Base-by-base conservation (phyloP, 1,140 invertebrate species). In the Latrodectus geometricus region DNA sequence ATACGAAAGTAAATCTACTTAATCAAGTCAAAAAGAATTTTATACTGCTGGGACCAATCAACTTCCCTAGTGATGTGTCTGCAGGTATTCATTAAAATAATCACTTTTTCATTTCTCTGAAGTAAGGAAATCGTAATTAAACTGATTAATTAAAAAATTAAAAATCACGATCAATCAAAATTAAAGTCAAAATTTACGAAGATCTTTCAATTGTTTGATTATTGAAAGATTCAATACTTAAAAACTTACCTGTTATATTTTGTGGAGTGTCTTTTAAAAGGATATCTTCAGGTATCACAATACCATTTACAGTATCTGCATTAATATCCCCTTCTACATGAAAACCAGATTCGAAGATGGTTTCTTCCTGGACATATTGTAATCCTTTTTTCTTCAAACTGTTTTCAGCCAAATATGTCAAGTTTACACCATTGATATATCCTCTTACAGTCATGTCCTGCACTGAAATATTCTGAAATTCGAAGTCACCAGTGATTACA, bases 321-420 rank as follows among this genome's bases (percentile, higher is more conserved):
- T 73, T 49, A 0, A 88, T 78, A 52, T 88, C 66, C 0, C 87
- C 87, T 48, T 78, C n/a, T 8, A 88, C 87, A 20, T 83, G 50
- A 72, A 88, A 84, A 4, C 81, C 87, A 15, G 49, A 12, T 50
- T 73, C 35, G 15, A 88, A 88, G 11, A 56, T 50, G 66, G 49
- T 79, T 4, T 3, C 50, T 11, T 81, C 87, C 8, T n/a, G 35
- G 0, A 88, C 78, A 20, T 66, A 21, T 17, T 88, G 80, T 9
- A 9, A 9, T 9, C 20, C 48, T 7, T 0, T 70, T 50, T 86
- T 86, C 35, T 84, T 83, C 11, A 88, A 14, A 52, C 79, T 73
- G 35, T 88, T 74, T 11, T 61, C 23, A 50, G 20, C 52, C 7
- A 88, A 8, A n/a, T 79, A 17, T 65, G 79, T 78, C 35, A 88